Percentiles rank a stretch among this genome's conserved stretches.
phyloP scores from a whole-genome alignment of 2,797 vertebrate genomes.

The Cyprinodon diabolis region DNA sequence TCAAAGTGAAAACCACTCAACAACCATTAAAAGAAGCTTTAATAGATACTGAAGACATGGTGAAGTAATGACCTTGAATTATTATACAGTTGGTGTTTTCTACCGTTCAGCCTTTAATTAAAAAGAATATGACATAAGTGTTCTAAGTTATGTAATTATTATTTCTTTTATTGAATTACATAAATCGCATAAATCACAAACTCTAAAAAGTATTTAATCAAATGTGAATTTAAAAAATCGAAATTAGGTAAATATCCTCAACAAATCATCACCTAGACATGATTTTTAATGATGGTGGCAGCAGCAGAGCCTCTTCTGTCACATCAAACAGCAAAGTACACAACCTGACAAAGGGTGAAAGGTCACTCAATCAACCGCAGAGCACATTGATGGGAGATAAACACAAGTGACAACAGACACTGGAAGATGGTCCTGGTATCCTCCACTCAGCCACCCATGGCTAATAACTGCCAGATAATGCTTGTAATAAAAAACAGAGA shows the following conservation, averaged over 20 bases:
- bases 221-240: neutral
- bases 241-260: neutral
- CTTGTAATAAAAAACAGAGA: slow-evolving; percentile 70
- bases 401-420: slow-evolving; percentile 68
- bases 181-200: neutral
- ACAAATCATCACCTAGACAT: slow-evolving; percentile 2
- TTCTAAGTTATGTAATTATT: neutral
- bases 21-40: neutral
- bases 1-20: neutral
- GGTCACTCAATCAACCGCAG: slow-evolving; percentile 65
- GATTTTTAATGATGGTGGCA: slow-evolving; percentile 25
- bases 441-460: slow-evolving; percentile 69
- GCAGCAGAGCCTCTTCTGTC: slow-evolving; percentile 38
- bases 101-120: neutral
- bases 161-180: neutral
- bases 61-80: neutral
- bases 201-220: neutral
- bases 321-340: slow-evolving; percentile 51
- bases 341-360: slow-evolving; percentile 56
- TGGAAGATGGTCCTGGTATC: slow-evolving; percentile 47
- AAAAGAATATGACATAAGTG: neutral
- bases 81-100: neutral
- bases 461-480: slow-evolving; percentile 75
- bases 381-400: slow-evolving; percentile 61
- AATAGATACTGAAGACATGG: neutral